Evolutionary conservation across 2,113 vertebrate genomes (phyloP), one percentile per base, ranked within the genome.

Genomic region (Brachyhypopomus gauderio): DNA sequence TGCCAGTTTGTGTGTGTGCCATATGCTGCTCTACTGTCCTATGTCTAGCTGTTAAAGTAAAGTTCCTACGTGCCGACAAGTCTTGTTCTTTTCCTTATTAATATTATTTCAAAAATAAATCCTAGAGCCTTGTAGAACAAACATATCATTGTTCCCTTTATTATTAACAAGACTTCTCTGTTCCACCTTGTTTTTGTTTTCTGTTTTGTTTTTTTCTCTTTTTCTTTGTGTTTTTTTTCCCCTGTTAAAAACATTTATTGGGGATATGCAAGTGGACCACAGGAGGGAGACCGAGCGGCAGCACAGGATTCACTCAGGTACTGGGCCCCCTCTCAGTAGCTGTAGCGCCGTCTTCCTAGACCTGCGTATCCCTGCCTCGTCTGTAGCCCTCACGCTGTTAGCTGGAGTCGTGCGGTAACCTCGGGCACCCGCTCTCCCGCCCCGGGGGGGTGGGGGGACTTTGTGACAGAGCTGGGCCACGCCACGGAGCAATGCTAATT

Each of bases 271-370:
- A 89, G 85, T 87, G 94, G 93, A 93, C 91, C 91, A 81, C 92
- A 60, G 93, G 92, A 92, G 92, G 93, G 88, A 92, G 93, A 93
- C 90, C 91, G 80, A 80, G 91, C 85, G 90, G 92, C 87, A 92
- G 89, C 88, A 92, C 92, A 89, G 92, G 90, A 90, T 92, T 81
- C 90, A 88, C 88, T 92, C 93, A 94, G 93, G 93, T 94, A 94
- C 86, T 77, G 77, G 84, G 87, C 85, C 72, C 75, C 73, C 72
- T 80, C 77, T 85, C 73, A 58, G 30, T 81, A 84, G 87, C 23
- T 60, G 59, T 81, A 56, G 77, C 78, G 55, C n/a, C 69, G 75
- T 84, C 81, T 72, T 75, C 72, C 30, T 75, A 71, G 41, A 48
- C 63, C 63, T 86, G 86, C 83, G 79, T 86, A 86, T 81, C 85